Base-by-base conservation (phyloP, 2,888 invertebrate genomes). In the Perdita meconis region DNA sequence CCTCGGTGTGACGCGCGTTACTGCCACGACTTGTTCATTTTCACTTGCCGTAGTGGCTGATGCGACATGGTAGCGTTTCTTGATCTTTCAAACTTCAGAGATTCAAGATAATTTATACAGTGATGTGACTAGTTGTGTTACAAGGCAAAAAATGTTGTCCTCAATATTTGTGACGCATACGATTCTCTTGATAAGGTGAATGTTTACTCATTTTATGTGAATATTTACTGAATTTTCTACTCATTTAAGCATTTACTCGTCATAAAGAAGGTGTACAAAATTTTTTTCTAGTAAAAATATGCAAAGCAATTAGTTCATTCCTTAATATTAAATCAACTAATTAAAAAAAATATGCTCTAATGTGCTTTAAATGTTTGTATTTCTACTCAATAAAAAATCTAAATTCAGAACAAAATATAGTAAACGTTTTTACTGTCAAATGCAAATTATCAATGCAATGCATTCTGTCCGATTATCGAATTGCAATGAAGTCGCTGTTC, bases 1-100 rank as follows among this genome's bases (percentile, higher is more conserved):
- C 83, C 80, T 75, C 51, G 13, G 57, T 59, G 22, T 53, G 83
- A 81, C 74, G 57, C 50, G 65, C 36, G 75, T 59, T 63, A 63
- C 42, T 57, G 55, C 22, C 73, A 16, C 44, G 22, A 59, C 40
- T 42, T 19, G 55, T 47, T 55, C 60, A 38, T 66, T 75, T 78
- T 76, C 75, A 59, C 61, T 42, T 24, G 55, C 50, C 66, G 38
- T 47, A 64, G 47, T 69, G 69, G 64, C 80, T 36, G 65, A 71
- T 44, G 44, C 8, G 30, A 22, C 10, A 22, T 16, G 19, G 12
- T 53, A 73, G 65, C 56, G 47, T 26, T 44, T 36, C 59, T 59
- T 36, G 10, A 13, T 26, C 2, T 34, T 47, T 22, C 19, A 30
- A 44, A 51, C 13, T 26, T 26, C 19, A 0, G 30, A 19, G 19